A percentile compares a stretch with the other conserved stretches of the same genome.
Conservation (phyloP, 2,888 invertebrate species). For the Amorpha juglandis region DNA sequence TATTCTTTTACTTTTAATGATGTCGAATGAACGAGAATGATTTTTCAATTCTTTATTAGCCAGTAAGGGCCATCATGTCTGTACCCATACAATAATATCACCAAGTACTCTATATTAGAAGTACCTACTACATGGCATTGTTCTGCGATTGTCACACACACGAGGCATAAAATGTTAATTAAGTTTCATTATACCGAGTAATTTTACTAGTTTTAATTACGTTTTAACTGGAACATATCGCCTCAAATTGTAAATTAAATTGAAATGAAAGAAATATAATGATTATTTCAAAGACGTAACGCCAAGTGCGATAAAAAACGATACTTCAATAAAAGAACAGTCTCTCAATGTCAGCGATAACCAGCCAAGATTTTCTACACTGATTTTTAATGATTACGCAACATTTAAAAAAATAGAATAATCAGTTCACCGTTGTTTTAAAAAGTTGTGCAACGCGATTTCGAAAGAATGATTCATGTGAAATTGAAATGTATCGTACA, state of each 20-base stretch:
- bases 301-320: background rate
- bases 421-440: slow-evolving; percentile 17
- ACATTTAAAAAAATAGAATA: slow-evolving; percentile 21
- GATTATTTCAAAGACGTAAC: background rate
- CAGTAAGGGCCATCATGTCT: too few relatives aligned
- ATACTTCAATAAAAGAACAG: background rate
- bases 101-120: too few relatives aligned
- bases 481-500: slow-evolving; percentile 22
- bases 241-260: background rate
- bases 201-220: too few relatives aligned
- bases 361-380: background rate
- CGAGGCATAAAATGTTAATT: too few relatives aligned
- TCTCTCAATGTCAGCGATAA: background rate
- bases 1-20: too few relatives aligned
- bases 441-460: slow-evolving; percentile 26
- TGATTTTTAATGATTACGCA: slow-evolving; percentile 8
- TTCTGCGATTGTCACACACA: too few relatives aligned
- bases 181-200: too few relatives aligned
- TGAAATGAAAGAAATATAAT: background rate
- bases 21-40: too few relatives aligned
- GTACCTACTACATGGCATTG: too few relatives aligned
- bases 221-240: too few relatives aligned
- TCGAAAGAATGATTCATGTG: slow-evolving; percentile 27
- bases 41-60: too few relatives aligned
- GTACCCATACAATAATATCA: too few relatives aligned